A percentile compares a stretch with the other conserved stretches of the same genome.
phyloP scores from a whole-genome alignment of 2,113 vertebrate species.

The Gnathonemus echidnorhynchus region DNA sequence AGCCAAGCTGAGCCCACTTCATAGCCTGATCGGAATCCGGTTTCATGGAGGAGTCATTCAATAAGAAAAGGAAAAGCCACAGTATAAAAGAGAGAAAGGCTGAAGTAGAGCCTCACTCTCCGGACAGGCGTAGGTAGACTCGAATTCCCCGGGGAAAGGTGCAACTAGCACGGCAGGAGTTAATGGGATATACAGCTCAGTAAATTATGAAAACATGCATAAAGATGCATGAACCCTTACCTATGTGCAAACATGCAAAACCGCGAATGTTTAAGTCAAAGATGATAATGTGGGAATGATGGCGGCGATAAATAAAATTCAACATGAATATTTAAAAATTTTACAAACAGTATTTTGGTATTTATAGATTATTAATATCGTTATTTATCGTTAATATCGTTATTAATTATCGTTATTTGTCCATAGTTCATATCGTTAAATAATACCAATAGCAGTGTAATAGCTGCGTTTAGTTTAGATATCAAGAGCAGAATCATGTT shows the following conservation, averaged over 20 bases:
- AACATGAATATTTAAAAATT: background rate
- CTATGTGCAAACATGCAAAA: background rate
- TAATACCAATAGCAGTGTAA: background rate
- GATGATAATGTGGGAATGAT: background rate
- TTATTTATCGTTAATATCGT: background rate
- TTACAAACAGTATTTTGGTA: background rate
- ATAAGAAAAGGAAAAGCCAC: background rate
- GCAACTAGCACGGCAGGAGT: background rate
- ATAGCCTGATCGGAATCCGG: conserved; percentile 26
- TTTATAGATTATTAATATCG: background rate
- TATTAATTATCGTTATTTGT: background rate
- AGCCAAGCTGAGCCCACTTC: conserved; percentile 14
- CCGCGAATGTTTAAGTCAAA: background rate
- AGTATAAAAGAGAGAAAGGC: background rate
- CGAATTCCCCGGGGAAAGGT: background rate
- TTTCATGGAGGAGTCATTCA: conserved; percentile 35
- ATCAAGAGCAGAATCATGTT: background rate
- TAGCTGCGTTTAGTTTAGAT: background rate
- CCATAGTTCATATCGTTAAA: background rate
- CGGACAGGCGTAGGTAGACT: background rate
- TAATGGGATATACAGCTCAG: background rate
- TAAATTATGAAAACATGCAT: background rate
- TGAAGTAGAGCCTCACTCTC: background rate
- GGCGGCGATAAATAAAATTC: background rate
- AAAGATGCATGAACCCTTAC: background rate